Evolutionary conservation across 2,888 invertebrate genomes (phyloP), one percentile per base, ranked within the genome.

Genomic region (Drosophila meridionalis): DNA sequence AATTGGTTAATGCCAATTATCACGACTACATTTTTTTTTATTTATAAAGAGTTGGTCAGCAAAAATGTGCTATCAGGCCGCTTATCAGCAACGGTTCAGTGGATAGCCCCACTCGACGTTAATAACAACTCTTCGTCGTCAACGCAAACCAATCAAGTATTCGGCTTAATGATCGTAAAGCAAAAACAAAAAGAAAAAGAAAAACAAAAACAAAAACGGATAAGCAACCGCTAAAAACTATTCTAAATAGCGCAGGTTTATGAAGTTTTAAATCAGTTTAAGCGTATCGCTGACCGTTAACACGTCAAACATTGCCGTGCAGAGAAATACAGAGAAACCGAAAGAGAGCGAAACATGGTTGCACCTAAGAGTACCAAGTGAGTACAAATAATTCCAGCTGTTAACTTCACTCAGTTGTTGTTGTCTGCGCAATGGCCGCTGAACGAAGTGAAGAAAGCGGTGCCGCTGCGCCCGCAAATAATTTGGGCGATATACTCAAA

Each of bases 351-450:
- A 55, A 14, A 66, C 68, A 82, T 78, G 80, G 82, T 69, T 82
- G 79, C 75, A 71, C 48, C 68, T 30, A n/a, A 55, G 26, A 47
- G 50, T 73, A 55, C 63, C 61, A 73, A 78, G 82, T 78, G 68
- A 82, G 78, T 78, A 52, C 11, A 42, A 42, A 40, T 53, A 11
- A 28, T 20, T 59, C 9, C 20, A 52, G 1, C 28, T 59, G 65
- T 26, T 32, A 43, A 30, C 20, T 20, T 20, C 14, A 8, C 47
- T 36, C 38, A 65, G 65, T 63, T 43, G 36, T 26, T 56, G 26
- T 36, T 50, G 40, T 12, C 32, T 53, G 45, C 45, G 61, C 58
- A 32, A 88, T 89, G 82, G 67, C 55, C n/a, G 60, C 43, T 32
- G 38, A 34, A 60, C 58, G 68, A 32, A 60, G 20, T 60, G 67